Evolutionary conservation across 2,113 vertebrate species (phyloP), one percentile per base, ranked within the genome.

Genomic region (Plotosus lineatus): DNA sequence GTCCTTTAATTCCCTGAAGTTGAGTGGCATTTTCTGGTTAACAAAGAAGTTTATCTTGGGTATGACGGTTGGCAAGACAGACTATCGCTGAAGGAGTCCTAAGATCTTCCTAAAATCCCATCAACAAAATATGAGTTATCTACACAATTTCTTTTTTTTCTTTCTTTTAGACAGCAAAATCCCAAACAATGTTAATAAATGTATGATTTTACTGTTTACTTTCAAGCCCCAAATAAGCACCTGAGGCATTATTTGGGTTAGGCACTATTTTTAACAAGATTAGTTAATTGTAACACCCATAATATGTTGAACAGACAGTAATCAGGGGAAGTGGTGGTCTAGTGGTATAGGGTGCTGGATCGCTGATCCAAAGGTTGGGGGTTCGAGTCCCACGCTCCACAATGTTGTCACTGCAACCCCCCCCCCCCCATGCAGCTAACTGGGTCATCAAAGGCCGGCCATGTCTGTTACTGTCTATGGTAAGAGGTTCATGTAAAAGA

Each of bases 231-330:
- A n/a, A n/a, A n/a, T n/a, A n/a, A n/a, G n/a, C n/a, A 76, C 7
- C n/a, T 44, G 44, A 76, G 17, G 23, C 10, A 42, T 72, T 72
- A n/a, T 48, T 38, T 48, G 26, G 23, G 36, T 66, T 76, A 44
- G 8, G 65, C 73, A 14, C 75, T 72, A 83, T 44, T 33, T 44
- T 38, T 31, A 63, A 80, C 69, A 38, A 28, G 10, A 21, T 46
- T 1, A 28, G 28, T 55, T 42, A 31, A 69, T 42, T 44, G 68
- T 31, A 31, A 31, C 42, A 48, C 8, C 72, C 61, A 33, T 72
- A 84, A 77, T 63, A 66, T 19, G n/a, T 73, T 58, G 53, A 14
- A 80, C 76, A 82, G 72, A 86, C 56, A 78, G 68, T 53, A 51
- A 77, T 77, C 51, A 65, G 50, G 4, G 28, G 38, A n/a, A n/a